Evolutionary conservation across 1,140 invertebrate genomes (phyloP).

Genomic region (Anthonomus grandis): DNA sequence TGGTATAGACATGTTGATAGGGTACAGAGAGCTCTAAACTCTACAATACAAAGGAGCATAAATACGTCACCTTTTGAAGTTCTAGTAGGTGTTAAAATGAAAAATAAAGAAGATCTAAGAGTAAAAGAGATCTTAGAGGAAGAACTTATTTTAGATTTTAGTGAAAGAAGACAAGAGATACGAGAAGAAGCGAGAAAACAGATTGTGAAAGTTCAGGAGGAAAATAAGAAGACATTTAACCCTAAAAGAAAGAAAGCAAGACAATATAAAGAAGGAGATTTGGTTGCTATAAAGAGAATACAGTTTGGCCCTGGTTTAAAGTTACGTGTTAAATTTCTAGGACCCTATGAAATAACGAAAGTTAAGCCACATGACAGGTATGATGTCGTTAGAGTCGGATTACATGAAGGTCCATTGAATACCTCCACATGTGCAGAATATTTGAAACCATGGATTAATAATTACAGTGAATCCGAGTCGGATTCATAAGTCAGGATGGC

Average conservation of each 20-base stretch:
- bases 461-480: too few relatives aligned
- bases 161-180: slow-evolving; percentile 28
- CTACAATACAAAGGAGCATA: slow-evolving; percentile 41
- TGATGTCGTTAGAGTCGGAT: too few relatives aligned
- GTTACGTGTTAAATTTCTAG: too few relatives aligned
- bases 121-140: slow-evolving; percentile 22
- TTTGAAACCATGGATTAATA: too few relatives aligned
- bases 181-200: slow-evolving; percentile 33
- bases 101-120: slow-evolving; percentile 29
- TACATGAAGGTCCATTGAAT: too few relatives aligned
- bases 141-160: slow-evolving; percentile 7
- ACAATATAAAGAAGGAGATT: slow-evolving; percentile 17
- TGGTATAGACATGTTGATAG: slow-evolving; percentile 41
- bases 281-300: slow-evolving; percentile 22
- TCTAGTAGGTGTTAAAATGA: slow-evolving; percentile 39
- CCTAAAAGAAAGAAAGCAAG: slow-evolving; percentile 13
- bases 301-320: too few relatives aligned
- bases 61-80: slow-evolving; percentile 43
- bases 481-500: too few relatives aligned
- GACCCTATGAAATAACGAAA: too few relatives aligned
- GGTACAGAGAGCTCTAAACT: slow-evolving; percentile 42
- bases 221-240: slow-evolving; percentile 40
- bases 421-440: too few relatives aligned
- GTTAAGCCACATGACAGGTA: too few relatives aligned
- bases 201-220: slow-evolving; percentile 39